Conservation (phyloP, 2,797 vertebrate genomes). For the Tamandua tetradactyla region DNA sequence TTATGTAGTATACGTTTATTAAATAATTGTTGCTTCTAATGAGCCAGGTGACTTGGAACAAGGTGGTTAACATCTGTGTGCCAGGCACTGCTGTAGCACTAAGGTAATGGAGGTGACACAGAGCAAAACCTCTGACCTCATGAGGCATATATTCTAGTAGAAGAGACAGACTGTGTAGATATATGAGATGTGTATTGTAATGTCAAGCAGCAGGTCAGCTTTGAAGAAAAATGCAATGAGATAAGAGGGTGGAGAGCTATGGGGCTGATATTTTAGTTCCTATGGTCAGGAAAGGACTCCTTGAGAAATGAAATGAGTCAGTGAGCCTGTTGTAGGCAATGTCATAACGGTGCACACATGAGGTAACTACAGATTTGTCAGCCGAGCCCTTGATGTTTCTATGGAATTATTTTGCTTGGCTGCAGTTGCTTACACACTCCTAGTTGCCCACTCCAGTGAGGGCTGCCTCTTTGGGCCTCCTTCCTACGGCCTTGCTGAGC, state of each 20-base stretch:
- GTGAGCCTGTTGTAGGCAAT: neutral
- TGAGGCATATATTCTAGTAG: neutral
- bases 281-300: neutral
- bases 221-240: neutral
- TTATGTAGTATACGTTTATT: neutral
- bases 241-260: neutral
- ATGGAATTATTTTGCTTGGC: neutral
- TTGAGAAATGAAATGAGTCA: neutral
- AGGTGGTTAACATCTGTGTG: neutral
- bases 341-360: neutral
- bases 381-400: neutral
- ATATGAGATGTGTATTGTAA: neutral
- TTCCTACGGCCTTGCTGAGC: neutral
- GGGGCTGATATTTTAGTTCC: neutral
- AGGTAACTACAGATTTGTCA: neutral
- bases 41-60: neutral
- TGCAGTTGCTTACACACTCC: neutral
- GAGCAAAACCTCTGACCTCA: neutral
- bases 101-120: neutral
- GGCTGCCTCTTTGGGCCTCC: neutral
- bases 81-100: neutral
- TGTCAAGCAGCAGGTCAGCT: neutral
- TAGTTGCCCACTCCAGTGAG: neutral
- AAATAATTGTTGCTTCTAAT: neutral
- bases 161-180: neutral